Evolutionary conservation across 1,140 invertebrate species (phyloP).

Genomic region (Drosophila pseudoananassae): DNA sequence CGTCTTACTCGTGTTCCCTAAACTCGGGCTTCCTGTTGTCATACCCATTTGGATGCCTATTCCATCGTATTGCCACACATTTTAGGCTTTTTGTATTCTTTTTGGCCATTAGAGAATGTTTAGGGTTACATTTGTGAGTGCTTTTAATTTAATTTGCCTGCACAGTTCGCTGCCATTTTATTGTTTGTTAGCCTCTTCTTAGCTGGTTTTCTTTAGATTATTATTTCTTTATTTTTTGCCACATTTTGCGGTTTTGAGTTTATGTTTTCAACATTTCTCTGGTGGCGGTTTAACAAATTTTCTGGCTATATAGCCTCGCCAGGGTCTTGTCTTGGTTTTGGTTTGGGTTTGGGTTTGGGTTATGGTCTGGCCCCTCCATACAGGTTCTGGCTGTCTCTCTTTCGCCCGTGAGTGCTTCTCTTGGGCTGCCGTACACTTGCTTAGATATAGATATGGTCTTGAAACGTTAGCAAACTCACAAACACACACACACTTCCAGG

Average conservation of each 20-base stretch:
- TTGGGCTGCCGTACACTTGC: conserved; percentile 68
- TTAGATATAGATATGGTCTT: conserved; percentile 79
- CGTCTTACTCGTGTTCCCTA: background rate
- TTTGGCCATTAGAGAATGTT: conserved; percentile 69
- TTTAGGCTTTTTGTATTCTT: conserved; percentile 33
- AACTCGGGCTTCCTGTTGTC: conserved; percentile 21
- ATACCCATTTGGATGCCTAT: conserved; percentile 23
- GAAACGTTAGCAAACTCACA: conserved; percentile 67
- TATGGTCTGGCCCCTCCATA: conserved; percentile 68
- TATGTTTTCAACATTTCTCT: conserved; percentile 75
- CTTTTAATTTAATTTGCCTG: conserved; percentile 72
- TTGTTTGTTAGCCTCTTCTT: conserved; percentile 22
- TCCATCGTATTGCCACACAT: conserved; percentile 42
- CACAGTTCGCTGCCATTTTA: conserved; percentile 44
- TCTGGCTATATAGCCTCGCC: conserved; percentile 58
- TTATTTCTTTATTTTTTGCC: conserved; percentile 34
- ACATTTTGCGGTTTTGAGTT: conserved; percentile 59
- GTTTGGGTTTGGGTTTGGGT: conserved; percentile 13
- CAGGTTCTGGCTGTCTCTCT: conserved; percentile 59
- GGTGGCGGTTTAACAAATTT: conserved; percentile 79
- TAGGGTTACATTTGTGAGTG: conserved; percentile 69
- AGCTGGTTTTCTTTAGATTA: conserved; percentile 19
- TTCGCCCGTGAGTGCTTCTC: conserved; percentile 32
- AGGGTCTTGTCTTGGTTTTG: conserved; percentile 48
- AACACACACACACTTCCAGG: conserved; percentile 18